Evolutionary conservation across 2,797 vertebrate species (phyloP).

Genomic region (Alca torda): DNA sequence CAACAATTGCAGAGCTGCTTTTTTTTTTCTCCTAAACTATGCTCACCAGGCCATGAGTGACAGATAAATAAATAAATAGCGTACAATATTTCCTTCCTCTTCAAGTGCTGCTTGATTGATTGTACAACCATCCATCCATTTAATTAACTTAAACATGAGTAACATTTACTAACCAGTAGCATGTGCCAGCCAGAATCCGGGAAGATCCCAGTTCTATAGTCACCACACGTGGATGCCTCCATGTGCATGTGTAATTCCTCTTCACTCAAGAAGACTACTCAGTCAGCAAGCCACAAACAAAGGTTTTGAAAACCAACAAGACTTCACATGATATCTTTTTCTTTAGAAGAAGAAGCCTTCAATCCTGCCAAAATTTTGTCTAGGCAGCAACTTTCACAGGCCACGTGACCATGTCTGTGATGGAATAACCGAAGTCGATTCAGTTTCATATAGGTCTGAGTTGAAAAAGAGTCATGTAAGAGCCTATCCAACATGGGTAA

Average conservation of each 20-base stretch:
- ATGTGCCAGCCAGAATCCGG: neutral
- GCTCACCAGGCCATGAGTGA: neutral
- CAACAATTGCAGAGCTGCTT: neutral
- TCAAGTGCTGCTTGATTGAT: neutral
- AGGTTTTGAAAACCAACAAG: neutral
- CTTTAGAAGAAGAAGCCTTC: neutral
- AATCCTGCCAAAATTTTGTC: neutral
- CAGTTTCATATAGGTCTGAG: neutral
- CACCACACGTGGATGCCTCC: neutral
- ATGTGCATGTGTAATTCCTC: rapidly evolving
- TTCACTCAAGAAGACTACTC: neutral
- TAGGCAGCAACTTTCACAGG: neutral
- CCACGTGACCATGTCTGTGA: rapidly evolving
- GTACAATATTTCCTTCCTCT: neutral
- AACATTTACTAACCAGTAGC: neutral
- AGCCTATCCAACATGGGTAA: neutral
- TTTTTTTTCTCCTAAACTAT: neutral
- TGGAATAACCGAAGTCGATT: neutral
- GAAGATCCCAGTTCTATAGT: neutral
- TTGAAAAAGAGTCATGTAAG: neutral
- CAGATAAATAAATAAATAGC: neutral
- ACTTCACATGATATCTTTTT: neutral
- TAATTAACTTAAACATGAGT: neutral
- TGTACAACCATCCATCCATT: neutral
- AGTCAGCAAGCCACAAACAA: neutral